Evolutionary conservation across 2,888 invertebrate genomes (phyloP).

Genomic region (Leptarthrus brevirostris): DNA sequence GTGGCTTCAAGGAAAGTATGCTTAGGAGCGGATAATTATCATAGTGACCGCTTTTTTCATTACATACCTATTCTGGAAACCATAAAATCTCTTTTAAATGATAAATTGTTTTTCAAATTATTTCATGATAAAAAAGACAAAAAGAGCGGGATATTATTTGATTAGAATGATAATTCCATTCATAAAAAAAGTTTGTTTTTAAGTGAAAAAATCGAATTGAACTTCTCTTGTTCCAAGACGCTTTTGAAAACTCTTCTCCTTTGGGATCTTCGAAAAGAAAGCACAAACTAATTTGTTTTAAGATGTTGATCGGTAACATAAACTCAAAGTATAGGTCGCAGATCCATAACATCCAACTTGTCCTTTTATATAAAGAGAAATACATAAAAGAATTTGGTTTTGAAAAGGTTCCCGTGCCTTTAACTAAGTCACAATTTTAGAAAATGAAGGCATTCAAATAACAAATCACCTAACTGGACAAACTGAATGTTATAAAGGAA

Average conservation of each 20-base stretch:
- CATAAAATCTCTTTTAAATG: no score
- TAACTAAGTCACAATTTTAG: background rate
- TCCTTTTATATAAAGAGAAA: background rate
- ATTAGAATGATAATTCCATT: no score
- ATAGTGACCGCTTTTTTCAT: no score
- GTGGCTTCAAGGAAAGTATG: no score
- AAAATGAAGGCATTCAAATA: background rate
- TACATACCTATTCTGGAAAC: no score
- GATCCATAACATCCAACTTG: background rate
- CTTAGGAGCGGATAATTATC: no score
- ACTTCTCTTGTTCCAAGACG: background rate
- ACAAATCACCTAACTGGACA: background rate
- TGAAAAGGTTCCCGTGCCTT: no score
- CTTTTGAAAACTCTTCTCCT: background rate
- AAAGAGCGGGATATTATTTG: no score
- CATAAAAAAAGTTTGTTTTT: no score
- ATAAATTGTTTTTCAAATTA: no score
- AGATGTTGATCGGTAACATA: background rate
- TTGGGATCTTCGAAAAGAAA: constrained; percentile 6
- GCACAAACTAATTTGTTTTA: background rate
- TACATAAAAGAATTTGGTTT: background rate
- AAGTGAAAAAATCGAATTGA: no score
- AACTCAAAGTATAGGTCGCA: background rate
- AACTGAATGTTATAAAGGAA: background rate
- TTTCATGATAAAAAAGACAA: no score